Evolutionary conservation across 2,888 invertebrate species (phyloP), one percentile per base, ranked within the genome.

Genomic region (Platerodrilus igneus): DNA sequence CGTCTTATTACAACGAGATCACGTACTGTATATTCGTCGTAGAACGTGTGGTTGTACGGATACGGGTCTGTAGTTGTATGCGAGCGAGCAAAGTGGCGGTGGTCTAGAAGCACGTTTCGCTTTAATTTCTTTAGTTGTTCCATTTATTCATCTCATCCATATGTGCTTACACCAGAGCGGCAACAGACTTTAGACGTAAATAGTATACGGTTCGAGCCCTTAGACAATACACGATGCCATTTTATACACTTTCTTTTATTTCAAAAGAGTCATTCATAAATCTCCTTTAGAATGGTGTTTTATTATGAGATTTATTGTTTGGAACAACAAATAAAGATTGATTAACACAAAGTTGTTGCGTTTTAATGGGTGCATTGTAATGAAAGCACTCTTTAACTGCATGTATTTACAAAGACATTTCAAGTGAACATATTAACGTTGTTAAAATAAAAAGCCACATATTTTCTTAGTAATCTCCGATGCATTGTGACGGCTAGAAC

Each of bases 31-130:
- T 62, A 58, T 64, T 63, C 62, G 63, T 60, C 60, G 60, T 58
- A 60, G 63, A 62, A 68, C 67, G 66, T 65, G 64, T 56, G 61
- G 63, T 62, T 57, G 55, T 59, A 58, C 53, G 55, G 55, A 56
- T 59, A 59, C 54, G 56, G 51, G 46, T 47, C 47, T 49, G 21
- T 26, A 34, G 45, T 51, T 60, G 60, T 59, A n/a, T n/a, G n/a
- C n/a, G n/a, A n/a, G n/a, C n/a, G n/a, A n/a, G n/a, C n/a, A n/a
- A n/a, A n/a, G n/a, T n/a, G n/a, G 64, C 56, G 60, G 66, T 47
- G 67, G 68, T 66, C 62, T 56, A 56, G 54, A 57, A 64, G 63
- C 70, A 70, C 70, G 70, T 70, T 60, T 61, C 64, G 65, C 64
- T 69, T 69, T 69, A 69, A 70, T 69, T 69, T 62, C 53, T 51